Conservation (phyloP, 2,797 vertebrate genomes). For the Sebastes miniatus region DNA sequence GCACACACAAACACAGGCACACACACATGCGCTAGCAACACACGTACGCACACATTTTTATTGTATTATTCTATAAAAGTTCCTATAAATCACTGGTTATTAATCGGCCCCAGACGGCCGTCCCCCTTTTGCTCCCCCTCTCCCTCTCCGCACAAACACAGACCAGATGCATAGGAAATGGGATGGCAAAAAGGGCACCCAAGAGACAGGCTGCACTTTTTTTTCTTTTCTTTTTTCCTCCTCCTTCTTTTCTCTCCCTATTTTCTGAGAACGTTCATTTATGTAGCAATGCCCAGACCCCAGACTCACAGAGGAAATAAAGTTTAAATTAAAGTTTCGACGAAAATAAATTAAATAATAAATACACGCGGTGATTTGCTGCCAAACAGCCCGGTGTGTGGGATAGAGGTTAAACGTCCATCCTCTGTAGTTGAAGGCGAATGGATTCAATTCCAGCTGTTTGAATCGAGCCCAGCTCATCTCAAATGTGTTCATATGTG, state of each 20-base stretch:
- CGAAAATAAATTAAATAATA: slow-evolving; percentile 78
- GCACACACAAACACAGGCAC: slow-evolving; percentile 40
- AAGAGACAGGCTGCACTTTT: slow-evolving; percentile 86
- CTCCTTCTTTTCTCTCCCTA: slow-evolving; percentile 39
- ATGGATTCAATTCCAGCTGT: slow-evolving; percentile 69
- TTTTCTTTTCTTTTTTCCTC: slow-evolving; percentile 52
- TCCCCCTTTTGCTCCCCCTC: slow-evolving; percentile 71
- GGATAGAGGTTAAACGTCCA: slow-evolving; percentile 78
- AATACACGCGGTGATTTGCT: slow-evolving; percentile 72
- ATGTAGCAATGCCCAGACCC: slow-evolving; percentile 81
- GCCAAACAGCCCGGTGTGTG: slow-evolving; percentile 79
- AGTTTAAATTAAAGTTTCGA: slow-evolving; percentile 83
- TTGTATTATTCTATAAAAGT: slow-evolving; percentile 99
- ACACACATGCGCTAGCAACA: slow-evolving; percentile 63
- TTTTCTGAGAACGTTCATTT: slow-evolving; percentile 80
- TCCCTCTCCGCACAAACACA: slow-evolving; percentile 84
- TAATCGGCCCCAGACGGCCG: slow-evolving; percentile 91
- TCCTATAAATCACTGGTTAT: slow-evolving; percentile 98
- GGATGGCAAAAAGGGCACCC: slow-evolving; percentile 93
- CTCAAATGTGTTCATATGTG: slow-evolving; percentile 44
- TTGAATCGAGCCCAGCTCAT: slow-evolving; percentile 61
- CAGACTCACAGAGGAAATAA: slow-evolving; percentile 82
- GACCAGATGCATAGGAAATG: slow-evolving; percentile 88
- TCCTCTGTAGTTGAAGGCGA: slow-evolving; percentile 71
- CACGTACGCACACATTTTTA: slow-evolving; percentile 88